Base-by-base conservation (phyloP, 2,113 vertebrate genomes). In the Silurus meridionalis region DNA sequence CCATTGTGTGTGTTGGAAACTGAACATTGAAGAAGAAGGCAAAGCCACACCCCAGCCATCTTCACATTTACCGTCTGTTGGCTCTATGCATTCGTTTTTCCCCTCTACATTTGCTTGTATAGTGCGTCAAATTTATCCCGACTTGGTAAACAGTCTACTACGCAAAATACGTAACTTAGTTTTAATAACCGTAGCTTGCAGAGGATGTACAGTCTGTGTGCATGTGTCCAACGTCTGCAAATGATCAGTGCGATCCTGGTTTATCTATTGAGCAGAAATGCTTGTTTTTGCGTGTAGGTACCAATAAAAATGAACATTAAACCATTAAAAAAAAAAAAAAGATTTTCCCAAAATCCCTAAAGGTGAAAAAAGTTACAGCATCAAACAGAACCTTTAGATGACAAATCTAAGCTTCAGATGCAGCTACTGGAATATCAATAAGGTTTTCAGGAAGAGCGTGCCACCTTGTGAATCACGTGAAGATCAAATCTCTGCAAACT, bases 61-160 rank as follows among this genome's bases (percentile, higher is more conserved):
- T 52, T 28, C 37, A 75, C 75, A 82, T 79, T 63, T 57, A 28
- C 52, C 69, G 64, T 66, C 78, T 60, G 67, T 50, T 82, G 63
- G 60, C 74, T 53, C 61, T 14, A 28, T 77, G 52, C 61, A n/a
- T 48, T 79, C 83, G 83, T 83, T 72, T 19, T 48, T 37, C 28
- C 28, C 37, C 37, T 37, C 37, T 77, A 78, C 63, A 79, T 82
- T 78, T 85, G 64, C 61, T 89, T 87, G 88, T 80, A 89, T 89
- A 80, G 86, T 84, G 80, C 58, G 13, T 69, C 28, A 71, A 66
- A 82, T 72, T 25, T 64, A 61, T 72, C 53, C 80, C 75, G 52
- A 82, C 79, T 82, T 81, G 14, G 21, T 80, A 57, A 80, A 46
- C 50, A 72, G 60, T 55, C 78, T 74, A 86, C 79, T 81, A 72